Base-by-base conservation (phyloP, 2,888 invertebrate genomes). In the Hyppa rectilinea region DNA sequence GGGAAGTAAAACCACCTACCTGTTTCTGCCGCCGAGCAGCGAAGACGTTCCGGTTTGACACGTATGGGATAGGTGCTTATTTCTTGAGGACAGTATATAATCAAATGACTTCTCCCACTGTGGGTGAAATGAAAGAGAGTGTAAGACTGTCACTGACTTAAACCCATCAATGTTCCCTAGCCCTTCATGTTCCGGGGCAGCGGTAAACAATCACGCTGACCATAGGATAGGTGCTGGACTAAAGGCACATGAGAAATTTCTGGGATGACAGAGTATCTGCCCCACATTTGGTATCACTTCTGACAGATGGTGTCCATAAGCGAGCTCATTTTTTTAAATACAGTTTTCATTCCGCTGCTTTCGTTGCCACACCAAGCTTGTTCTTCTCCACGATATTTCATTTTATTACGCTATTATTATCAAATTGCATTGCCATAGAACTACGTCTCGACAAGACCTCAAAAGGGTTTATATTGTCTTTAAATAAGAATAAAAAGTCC, bases 361-460 rank as follows among this genome's bases (percentile, higher is more conserved):
- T 56, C 12, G n/a, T 75, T 53, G 73, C 85, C 83, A 69, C 64
- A 67, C 69, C 53, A 17, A 59, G 26, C 78, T 60, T 52, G 74
- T 74, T 14, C 60, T 72, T 62, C 78, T 85, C 74, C 75, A 79
- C 73, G 75, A 87, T 85, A 83, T 86, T 81, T 86, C 82, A 85
- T 87, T 88, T 87, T 87, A 85, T 83, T 75, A 81, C 69, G 64
- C 76, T 73, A 81, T 87, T 88, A 84, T 84, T 85, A 85, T 84
- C 76, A 84, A 82, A 87, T 86, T 84, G 79, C 80, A 84, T 84
- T 83, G 81, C 81, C 79, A 78, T 79, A 58, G 61, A 66, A 77
- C 71, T 69, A 72, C 81, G 75, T 86, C 71, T 71, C 70, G 64
- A 72, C 62, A 65, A 72, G 72, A 70, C 52, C 56, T 47, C 75